A percentile compares a stretch with the other conserved stretches of the same genome.
Evolutionary conservation across 2,888 invertebrate genomes (phyloP).

Genomic region (Bhutanitis thaidina): DNA sequence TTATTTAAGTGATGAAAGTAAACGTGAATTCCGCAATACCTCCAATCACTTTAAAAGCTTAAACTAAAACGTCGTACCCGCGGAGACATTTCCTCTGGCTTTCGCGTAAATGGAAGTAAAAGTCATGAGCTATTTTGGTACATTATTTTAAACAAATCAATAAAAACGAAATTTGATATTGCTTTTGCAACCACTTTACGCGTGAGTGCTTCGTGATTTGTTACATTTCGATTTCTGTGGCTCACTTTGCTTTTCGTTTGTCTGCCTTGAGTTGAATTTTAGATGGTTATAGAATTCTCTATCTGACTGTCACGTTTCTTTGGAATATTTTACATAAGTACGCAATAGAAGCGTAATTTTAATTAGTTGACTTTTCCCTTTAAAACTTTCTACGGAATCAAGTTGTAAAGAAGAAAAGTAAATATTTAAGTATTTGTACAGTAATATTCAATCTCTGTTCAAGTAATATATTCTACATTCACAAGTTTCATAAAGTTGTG

Average conservation of each 20-base stretch:
- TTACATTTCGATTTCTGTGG: constrained; percentile 42
- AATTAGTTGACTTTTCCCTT: no score
- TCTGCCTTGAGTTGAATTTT: neutral
- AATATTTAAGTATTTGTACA: no score
- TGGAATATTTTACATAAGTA: no score
- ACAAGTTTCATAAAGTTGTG: no score
- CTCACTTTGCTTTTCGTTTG: constrained; percentile 34
- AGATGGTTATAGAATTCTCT: no score
- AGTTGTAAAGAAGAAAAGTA: no score
- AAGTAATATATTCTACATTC: no score
- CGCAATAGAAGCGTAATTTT: no score
- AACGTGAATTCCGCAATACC: constrained; percentile 25
- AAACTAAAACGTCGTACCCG: constrained; percentile 29
- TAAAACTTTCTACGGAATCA: no score
- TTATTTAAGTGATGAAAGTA: constrained; percentile 30
- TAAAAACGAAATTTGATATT: constrained; percentile 49
- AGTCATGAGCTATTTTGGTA: constrained; percentile 53
- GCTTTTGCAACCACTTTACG: constrained; percentile 58
- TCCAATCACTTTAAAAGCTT: constrained; percentile 38
- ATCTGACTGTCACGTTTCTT: no score
- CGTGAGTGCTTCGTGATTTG: constrained; percentile 70
- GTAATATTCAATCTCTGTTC: no score
- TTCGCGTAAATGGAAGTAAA: constrained; percentile 60
- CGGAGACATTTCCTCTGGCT: constrained; percentile 33
- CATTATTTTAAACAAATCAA: constrained; percentile 58